These are phyloP conservation scores for Thymelicus acteon DNA, from an alignment of 2,888 invertebrate genomes.

Conservation along the genomic window DNA sequence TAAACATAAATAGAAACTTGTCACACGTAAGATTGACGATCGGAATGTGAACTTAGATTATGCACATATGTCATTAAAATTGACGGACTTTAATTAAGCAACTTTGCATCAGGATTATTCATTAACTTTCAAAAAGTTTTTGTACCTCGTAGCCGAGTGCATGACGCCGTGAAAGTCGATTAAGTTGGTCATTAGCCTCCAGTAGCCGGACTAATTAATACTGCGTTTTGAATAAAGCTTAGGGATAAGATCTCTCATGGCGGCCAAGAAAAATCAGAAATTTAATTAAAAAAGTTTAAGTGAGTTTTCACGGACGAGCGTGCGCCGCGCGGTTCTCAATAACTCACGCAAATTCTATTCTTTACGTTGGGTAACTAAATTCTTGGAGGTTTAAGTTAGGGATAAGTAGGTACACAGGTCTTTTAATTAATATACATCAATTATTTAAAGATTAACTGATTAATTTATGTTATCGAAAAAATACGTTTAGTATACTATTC, in stretches of 20 bases:
- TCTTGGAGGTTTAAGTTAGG: conserved; percentile 48
- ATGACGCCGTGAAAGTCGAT: conserved; percentile 67
- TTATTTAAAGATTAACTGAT: too few relatives aligned
- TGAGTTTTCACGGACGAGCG: conserved; percentile 80
- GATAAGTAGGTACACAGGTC: background rate
- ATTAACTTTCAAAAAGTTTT: conserved; percentile 35
- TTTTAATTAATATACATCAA: too few relatives aligned
- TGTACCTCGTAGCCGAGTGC: conserved; percentile 46
- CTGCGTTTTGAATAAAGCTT: conserved; percentile 78
- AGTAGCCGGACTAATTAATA: conserved; percentile 76
- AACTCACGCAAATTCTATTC: conserved; percentile 74
- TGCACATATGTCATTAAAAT: conserved; percentile 35
- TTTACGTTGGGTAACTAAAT: conserved; percentile 58
- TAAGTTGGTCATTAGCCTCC: conserved; percentile 72
- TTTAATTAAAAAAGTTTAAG: conserved; percentile 84
- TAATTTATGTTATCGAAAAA: too few relatives aligned
- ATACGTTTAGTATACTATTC: too few relatives aligned
- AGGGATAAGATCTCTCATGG: conserved; percentile 66
- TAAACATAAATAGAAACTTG: too few relatives aligned
- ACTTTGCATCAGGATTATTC: conserved; percentile 39
- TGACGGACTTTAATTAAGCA: conserved; percentile 43
- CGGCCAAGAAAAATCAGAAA: conserved; percentile 76
- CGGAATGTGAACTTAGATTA: background rate
- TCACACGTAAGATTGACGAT: too few relatives aligned
- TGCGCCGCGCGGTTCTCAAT: conserved; percentile 69